Conservation (phyloP, 2,888 invertebrate genomes). For the Epinotia ramella region DNA sequence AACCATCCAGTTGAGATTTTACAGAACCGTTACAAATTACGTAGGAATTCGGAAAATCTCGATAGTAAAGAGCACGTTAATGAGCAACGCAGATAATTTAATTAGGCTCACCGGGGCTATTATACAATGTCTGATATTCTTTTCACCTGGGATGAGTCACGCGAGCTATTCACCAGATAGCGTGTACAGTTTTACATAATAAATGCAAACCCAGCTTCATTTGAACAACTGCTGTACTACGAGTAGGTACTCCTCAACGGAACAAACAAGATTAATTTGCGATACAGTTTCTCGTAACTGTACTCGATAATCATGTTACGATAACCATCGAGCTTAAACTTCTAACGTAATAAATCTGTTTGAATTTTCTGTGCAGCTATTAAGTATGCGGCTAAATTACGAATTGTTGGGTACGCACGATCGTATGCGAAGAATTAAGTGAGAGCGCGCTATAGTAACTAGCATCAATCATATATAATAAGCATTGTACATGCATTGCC, state of each 20-base stretch:
- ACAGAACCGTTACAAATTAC: constrained; percentile 9
- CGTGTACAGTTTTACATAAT: constrained; percentile 60
- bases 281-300: constrained; percentile 38
- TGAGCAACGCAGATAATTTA: constrained; percentile 27
- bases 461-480: constrained; percentile 25
- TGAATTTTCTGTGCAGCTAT: constrained; percentile 29
- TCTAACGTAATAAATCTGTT: constrained; percentile 37
- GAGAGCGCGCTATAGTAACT: constrained; percentile 27
- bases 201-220: constrained; percentile 55
- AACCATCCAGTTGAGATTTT: background rate
- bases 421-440: constrained; percentile 33
- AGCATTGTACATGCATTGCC: constrained; percentile 25
- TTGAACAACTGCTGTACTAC: constrained; percentile 66
- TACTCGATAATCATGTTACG: constrained; percentile 36
- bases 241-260: constrained; percentile 17
- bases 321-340: constrained; percentile 34
- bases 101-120: constrained; percentile 37
- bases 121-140: constrained; percentile 44
- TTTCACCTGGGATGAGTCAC: constrained; percentile 56
- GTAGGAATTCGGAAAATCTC: constrained; percentile 1
- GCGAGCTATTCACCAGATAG: constrained; percentile 53
- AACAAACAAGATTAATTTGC: constrained; percentile 36
- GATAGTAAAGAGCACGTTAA: constrained; percentile 26
- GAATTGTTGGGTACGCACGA: constrained; percentile 31
- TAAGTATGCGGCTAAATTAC: constrained; percentile 27